A percentile compares a stretch with the other conserved stretches of the same genome.
phyloP scores from a whole-genome alignment of 1,140 invertebrate genomes.

The Trinorchestia longiramus region DNA sequence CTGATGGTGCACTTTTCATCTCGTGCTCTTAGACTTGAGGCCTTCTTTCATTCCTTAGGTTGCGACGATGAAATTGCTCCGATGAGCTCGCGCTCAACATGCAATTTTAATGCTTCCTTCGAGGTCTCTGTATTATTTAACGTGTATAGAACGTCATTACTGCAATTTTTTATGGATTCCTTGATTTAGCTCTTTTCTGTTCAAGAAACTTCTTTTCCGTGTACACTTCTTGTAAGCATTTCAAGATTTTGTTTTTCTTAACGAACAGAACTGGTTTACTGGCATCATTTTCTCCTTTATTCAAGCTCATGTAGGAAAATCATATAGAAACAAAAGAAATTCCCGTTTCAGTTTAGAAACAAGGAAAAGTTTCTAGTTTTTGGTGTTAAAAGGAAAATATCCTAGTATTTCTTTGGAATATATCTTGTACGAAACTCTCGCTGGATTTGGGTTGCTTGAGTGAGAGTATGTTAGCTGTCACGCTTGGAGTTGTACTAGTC shows the following conservation, averaged over 20 bases:
- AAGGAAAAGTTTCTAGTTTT: neutral
- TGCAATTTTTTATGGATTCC: neutral
- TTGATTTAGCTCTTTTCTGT: neutral
- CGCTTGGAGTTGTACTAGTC: neutral
- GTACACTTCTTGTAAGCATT: no score
- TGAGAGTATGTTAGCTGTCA: neutral
- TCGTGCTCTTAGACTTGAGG: neutral
- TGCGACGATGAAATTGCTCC: neutral
- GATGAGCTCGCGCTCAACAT: neutral
- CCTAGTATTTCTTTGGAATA: no score
- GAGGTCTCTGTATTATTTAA: neutral
- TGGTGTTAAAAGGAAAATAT: no score
- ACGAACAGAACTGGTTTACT: neutral
- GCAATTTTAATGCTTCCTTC: neutral
- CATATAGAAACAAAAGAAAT: neutral
- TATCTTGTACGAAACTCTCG: neutral
- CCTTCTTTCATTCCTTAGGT: neutral
- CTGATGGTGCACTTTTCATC: conserved; percentile 33
- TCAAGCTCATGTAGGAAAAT: neutral
- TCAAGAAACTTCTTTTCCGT: neutral
- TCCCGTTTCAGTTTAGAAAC: neutral
- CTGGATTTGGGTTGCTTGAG: neutral
- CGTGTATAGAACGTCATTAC: neutral
- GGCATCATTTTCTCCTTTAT: neutral
- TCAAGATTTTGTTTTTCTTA: neutral